Evolutionary conservation across 2,113 vertebrate genomes (phyloP).

Genomic region (Chaetodon trifascialis): DNA sequence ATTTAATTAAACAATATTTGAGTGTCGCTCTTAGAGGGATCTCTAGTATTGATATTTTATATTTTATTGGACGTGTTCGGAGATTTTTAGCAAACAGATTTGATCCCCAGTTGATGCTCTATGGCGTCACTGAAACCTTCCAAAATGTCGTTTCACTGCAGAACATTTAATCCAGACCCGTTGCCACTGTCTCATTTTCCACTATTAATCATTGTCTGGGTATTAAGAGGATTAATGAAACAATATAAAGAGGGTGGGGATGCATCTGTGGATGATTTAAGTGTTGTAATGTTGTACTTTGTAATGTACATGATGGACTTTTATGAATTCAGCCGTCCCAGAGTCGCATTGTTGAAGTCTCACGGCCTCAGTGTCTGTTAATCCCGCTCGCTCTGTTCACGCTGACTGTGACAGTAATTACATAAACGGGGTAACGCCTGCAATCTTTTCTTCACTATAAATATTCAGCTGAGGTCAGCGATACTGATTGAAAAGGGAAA

Average conservation of each 20-base stretch:
- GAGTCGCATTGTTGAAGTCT: slow-evolving; percentile 6
- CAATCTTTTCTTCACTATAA: background rate
- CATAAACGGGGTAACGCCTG: background rate
- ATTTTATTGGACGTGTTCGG: too few species aligned
- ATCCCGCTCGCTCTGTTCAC: background rate
- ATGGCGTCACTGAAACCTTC: slow-evolving; percentile 42
- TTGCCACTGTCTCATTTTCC: slow-evolving; percentile 48
- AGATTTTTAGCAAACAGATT: background rate
- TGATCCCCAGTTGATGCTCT: slow-evolving; percentile 33
- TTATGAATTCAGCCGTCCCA: slow-evolving; percentile 24
- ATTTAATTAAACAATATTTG: background rate
- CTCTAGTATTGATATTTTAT: background rate
- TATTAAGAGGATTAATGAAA: slow-evolving; percentile 76
- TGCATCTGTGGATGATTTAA: slow-evolving; percentile 11
- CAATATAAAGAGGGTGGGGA: slow-evolving; percentile 39
- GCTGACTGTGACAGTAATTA: slow-evolving; percentile 5
- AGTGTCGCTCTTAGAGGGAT: background rate
- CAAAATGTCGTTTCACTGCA: slow-evolving; percentile 57
- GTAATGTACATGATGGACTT: slow-evolving; percentile 21
- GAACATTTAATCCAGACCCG: slow-evolving; percentile 67
- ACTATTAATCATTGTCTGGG: slow-evolving; percentile 55
- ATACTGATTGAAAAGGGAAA: background rate
- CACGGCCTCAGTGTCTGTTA: slow-evolving; percentile 5
- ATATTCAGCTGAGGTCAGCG: background rate
- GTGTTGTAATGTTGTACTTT: slow-evolving; percentile 20